phyloP scores from a whole-genome alignment of 1,140 invertebrate species.

The Bombus picipes region DNA sequence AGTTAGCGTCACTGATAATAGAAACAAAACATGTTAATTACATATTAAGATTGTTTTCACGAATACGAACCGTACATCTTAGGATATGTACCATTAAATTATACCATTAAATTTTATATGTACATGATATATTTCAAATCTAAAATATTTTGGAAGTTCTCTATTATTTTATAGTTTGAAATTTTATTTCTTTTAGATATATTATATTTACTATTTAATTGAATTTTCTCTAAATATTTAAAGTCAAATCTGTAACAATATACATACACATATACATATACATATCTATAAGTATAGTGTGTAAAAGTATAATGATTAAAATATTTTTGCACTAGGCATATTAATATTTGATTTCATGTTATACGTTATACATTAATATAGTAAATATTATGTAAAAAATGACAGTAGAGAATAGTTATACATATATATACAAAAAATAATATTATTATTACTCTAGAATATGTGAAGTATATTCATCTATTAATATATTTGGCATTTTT shows the following conservation, averaged over 20 bases:
- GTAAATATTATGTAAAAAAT: no score
- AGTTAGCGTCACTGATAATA: background rate
- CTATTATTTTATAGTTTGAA: background rate
- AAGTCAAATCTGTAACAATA: background rate
- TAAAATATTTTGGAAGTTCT: background rate
- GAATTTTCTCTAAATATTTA: background rate
- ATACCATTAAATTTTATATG: background rate
- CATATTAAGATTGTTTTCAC: background rate
- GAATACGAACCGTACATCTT: background rate
- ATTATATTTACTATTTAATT: background rate
- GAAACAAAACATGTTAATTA: background rate
- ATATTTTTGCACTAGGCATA: background rate
- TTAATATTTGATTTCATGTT: background rate
- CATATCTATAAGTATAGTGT: background rate
- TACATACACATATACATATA: background rate
- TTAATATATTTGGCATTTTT: background rate
- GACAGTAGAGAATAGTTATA: no score
- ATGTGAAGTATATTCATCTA: background rate
- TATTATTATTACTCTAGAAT: background rate
- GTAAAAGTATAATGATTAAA: background rate
- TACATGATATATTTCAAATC: background rate
- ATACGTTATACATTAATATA: background rate
- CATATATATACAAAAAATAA: no score
- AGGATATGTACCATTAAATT: no score
- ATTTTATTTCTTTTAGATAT: background rate